Conservation (phyloP, 2,888 invertebrate species). For the Trichacis sp. region DNA sequence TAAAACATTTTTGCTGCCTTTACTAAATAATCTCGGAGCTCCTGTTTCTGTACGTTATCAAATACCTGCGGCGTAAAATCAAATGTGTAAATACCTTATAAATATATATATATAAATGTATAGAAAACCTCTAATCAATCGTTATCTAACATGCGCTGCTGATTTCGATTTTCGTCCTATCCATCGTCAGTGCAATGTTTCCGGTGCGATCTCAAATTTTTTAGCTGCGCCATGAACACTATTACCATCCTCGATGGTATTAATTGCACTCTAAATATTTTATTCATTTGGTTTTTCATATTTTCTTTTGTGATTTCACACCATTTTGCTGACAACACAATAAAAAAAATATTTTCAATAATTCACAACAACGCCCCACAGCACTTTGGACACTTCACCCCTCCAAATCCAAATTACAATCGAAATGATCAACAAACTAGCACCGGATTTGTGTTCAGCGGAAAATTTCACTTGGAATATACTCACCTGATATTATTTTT, state of each 20-base stretch:
- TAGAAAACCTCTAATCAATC: too few relatives aligned
- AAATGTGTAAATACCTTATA: too few relatives aligned
- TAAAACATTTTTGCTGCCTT: constrained; percentile 5
- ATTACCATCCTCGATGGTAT: neutral
- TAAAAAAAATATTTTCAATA: neutral
- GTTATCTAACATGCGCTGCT: neutral
- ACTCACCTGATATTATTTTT: too few relatives aligned
- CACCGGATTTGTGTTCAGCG: too few relatives aligned
- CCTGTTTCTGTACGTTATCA: neutral
- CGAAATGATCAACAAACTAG: too few relatives aligned
- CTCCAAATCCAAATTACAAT: too few relatives aligned
- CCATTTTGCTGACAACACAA: neutral
- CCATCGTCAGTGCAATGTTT: constrained; percentile 1
- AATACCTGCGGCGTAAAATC: too few relatives aligned
- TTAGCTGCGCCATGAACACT: constrained; percentile 1
- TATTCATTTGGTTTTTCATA: neutral
- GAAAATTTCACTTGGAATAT: too few relatives aligned
- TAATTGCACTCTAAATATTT: neutral
- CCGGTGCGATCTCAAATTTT: neutral
- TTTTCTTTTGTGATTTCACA: neutral
- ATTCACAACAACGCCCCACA: too few relatives aligned
- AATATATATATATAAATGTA: too few relatives aligned
- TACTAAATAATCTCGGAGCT: constrained; percentile 3
- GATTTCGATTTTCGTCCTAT: neutral
- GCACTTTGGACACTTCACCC: too few relatives aligned